Evolutionary conservation across 2,797 vertebrate species (phyloP).

Genomic region (Meda fulgida): DNA sequence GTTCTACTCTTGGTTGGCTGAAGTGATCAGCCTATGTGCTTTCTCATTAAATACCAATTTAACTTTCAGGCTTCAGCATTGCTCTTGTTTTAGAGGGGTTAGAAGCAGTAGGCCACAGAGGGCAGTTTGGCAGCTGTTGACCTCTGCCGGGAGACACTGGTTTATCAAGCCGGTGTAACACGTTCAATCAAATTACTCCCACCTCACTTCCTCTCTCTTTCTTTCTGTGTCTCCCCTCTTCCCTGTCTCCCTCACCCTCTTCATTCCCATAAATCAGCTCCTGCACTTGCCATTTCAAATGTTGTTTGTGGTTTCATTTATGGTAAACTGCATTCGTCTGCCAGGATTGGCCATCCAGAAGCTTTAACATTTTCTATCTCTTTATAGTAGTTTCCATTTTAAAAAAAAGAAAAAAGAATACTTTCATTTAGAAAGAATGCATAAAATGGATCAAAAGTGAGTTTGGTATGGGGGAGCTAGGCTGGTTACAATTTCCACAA

Average conservation of each 20-base stretch:
- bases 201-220: slow-evolving; percentile 1
- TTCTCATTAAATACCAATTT: slow-evolving; percentile 73
- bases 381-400: not conserved
- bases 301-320: slow-evolving; percentile 46
- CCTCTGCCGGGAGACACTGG: slow-evolving; percentile 44
- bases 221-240: not conserved
- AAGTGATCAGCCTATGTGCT: slow-evolving; percentile 63
- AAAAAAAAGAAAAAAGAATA: not conserved
- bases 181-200: slow-evolving; percentile 53
- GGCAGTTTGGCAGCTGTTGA: slow-evolving; percentile 45
- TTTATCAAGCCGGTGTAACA: slow-evolving; percentile 58
- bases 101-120: slow-evolving; percentile 10
- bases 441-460: too few relatives aligned
- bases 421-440: too few relatives aligned
- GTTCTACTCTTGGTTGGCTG: slow-evolving; percentile 63
- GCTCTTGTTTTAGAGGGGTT: slow-evolving; percentile 18
- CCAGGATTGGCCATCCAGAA: not conserved
- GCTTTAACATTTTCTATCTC: too few relatives aligned
- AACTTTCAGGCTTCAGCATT: slow-evolving; percentile 38
- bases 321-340: not conserved
- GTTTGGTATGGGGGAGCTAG: too few relatives aligned
- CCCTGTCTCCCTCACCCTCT: not conserved
- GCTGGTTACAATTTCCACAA: too few relatives aligned
- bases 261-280: slow-evolving; percentile 41
- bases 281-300: slow-evolving; percentile 47